A percentile compares a stretch with the other conserved stretches of the same genome.
These are phyloP conservation scores for Asbolus verrucosus DNA, from an alignment of 1,140 invertebrate genomes.

Conservation along the genomic window DNA sequence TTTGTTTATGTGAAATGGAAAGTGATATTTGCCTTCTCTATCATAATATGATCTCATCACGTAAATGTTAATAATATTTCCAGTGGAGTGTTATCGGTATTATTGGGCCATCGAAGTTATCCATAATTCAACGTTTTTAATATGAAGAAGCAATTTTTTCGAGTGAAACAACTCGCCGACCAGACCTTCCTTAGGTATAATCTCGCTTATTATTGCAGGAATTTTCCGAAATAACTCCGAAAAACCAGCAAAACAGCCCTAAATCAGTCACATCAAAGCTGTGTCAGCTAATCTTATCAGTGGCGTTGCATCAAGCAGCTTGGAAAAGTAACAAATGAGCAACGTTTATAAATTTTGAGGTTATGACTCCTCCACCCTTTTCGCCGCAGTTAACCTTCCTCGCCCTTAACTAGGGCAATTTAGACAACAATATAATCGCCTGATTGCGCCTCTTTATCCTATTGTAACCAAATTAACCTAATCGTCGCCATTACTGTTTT, in stretches of 20 bases:
- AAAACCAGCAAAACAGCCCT: no score
- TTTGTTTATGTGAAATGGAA: slow-evolving; percentile 44
- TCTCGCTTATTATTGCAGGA: not conserved
- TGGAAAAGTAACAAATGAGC: slow-evolving; percentile 18
- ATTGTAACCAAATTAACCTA: slow-evolving; percentile 27
- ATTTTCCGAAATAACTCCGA: no score
- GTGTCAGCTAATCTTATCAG: no score
- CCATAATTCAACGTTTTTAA: slow-evolving; percentile 6
- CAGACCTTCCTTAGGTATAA: slow-evolving; percentile 86
- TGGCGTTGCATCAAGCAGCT: not conserved
- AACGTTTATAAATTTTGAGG: slow-evolving; percentile 13
- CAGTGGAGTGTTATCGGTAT: slow-evolving; percentile 10
- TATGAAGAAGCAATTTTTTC: slow-evolving; percentile 90
- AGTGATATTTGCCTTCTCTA: slow-evolving; percentile 44
- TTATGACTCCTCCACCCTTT: slow-evolving; percentile 9
- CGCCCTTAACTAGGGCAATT: slow-evolving; percentile 18
- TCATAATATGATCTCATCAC: slow-evolving; percentile 45
- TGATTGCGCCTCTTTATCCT: slow-evolving; percentile 8
- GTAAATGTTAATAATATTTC: slow-evolving; percentile 32
- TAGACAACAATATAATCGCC: slow-evolving; percentile 18
- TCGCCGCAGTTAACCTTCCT: no score
- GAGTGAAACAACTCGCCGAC: slow-evolving; percentile 89
- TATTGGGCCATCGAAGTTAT: not conserved
- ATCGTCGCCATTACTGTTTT: slow-evolving; percentile 52
- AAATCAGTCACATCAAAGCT: no score